A percentile compares a stretch with the other conserved stretches of the same genome.
These are phyloP conservation scores for Eriosoma lanigerum DNA, from an alignment of 1,140 invertebrate species.

Conservation along the genomic window DNA sequence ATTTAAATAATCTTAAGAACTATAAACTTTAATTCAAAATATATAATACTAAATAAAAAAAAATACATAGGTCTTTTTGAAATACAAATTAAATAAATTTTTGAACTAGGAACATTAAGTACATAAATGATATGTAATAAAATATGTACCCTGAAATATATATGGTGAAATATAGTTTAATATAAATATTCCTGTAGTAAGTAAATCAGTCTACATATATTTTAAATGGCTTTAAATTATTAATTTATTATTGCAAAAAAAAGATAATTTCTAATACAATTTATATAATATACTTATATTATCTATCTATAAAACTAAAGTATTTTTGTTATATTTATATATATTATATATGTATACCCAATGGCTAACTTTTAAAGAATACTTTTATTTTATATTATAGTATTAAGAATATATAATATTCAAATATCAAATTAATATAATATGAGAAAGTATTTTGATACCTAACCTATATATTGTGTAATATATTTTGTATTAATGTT, in stretches of 20 bases:
- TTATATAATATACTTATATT: neutral
- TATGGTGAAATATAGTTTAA: neutral
- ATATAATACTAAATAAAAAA: neutral
- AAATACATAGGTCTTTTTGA: neutral
- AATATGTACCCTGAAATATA: neutral
- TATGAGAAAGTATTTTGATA: too few species aligned
- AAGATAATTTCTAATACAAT: too few species aligned
- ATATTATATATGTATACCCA: neutral
- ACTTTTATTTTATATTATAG: neutral
- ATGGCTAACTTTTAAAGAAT: neutral
- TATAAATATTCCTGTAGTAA: neutral
- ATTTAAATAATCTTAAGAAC: neutral
- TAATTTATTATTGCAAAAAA: neutral
- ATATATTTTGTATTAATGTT: too few species aligned
- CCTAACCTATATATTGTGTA: too few species aligned
- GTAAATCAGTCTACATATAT: too few species aligned
- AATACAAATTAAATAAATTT: neutral
- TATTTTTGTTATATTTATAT: neutral
- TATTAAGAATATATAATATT: neutral
- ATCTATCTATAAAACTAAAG: too few species aligned
- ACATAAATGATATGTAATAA: conserved; percentile 1
- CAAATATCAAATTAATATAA: too few species aligned
- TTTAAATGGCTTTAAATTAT: neutral
- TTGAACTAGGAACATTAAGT: conserved; percentile 37
- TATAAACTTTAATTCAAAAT: neutral